Evolutionary conservation across 2,113 vertebrate genomes (phyloP).

Genomic region (Calonectris borealis): DNA sequence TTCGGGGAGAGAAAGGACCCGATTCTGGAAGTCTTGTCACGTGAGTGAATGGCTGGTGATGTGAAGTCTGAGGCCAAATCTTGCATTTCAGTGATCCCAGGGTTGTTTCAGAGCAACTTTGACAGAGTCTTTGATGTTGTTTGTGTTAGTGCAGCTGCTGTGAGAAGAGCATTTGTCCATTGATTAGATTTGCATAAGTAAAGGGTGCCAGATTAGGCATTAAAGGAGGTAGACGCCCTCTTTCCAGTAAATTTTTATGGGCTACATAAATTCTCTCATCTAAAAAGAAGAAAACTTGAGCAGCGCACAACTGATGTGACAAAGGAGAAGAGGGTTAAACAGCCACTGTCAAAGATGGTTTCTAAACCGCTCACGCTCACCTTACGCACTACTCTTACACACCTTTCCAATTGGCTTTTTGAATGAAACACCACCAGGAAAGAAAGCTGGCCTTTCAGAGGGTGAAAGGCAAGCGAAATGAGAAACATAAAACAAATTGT

Average conservation of each 20-base stretch:
- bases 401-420: not conserved
- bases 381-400: not conserved
- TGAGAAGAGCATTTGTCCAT: not conserved
- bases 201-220: not conserved
- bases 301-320: not conserved
- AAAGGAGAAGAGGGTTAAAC: not conserved
- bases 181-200: slow-evolving; percentile 49
- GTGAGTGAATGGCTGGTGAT: not conserved
- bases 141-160: not conserved
- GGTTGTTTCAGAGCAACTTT: not conserved
- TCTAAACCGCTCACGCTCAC: not conserved
- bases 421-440: not conserved
- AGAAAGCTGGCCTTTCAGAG: not conserved
- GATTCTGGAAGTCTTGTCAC: accelerated
- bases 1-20: not conserved
- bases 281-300: not conserved
- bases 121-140: slow-evolving; percentile 25
- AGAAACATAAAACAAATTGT: not conserved
- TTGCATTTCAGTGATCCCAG: not conserved
- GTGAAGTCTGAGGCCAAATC: not conserved
- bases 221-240: not conserved
- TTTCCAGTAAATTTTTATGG: not conserved
- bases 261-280: not conserved
- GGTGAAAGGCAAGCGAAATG: not conserved
- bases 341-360: not conserved